phyloP scores from a whole-genome alignment of 2,113 vertebrate species.

The Tylochromis polylepis region DNA sequence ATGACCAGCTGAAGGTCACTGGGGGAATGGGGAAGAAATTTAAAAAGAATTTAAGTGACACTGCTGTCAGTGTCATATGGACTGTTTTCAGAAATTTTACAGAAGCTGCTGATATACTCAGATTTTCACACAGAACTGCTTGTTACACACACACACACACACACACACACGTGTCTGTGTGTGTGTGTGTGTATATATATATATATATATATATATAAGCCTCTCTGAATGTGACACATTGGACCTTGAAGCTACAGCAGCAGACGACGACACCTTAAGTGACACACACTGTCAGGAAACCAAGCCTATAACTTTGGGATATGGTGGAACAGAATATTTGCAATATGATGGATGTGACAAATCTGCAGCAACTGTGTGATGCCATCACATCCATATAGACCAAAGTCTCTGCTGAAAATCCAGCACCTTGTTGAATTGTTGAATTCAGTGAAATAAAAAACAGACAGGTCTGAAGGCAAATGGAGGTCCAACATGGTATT shows the following conservation, averaged over 20 bases:
- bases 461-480: background rate
- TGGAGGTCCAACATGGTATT: background rate
- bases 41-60: too few species aligned
- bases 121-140: background rate
- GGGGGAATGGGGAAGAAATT: too few species aligned
- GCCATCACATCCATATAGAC: background rate
- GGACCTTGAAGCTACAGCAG: background rate
- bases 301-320: background rate
- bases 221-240: background rate
- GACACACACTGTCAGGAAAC: background rate
- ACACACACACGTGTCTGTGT: too few species aligned
- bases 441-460: background rate
- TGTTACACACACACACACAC: background rate
- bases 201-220: background rate
- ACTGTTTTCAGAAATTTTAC: background rate
- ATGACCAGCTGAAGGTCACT: background rate
- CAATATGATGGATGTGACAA: background rate
- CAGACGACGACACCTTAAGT: background rate
- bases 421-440: too few species aligned
- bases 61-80: background rate
- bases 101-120: background rate
- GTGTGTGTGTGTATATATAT: too few species aligned
- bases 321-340: background rate
- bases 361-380: background rate
- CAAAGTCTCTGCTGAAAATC: too few species aligned